Evolutionary conservation across 2,797 vertebrate genomes (phyloP).

Genomic region (Microcaecilia unicolor): DNA sequence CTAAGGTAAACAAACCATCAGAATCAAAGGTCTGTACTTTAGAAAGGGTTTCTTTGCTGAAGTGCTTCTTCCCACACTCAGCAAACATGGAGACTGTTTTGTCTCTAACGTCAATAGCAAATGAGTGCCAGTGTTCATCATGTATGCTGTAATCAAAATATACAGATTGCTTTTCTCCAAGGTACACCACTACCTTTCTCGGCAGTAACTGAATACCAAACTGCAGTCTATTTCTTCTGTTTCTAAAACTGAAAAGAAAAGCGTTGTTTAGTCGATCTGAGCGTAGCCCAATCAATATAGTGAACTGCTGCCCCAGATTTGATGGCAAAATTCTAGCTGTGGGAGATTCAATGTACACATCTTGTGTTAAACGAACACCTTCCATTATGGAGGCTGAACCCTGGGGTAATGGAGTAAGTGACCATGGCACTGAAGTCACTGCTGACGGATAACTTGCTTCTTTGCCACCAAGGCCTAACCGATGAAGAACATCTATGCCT

Average conservation of each 20-base stretch:
- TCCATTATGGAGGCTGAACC: conserved; percentile 48
- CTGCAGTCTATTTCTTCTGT: conserved; percentile 68
- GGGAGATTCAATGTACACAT: conserved; percentile 64
- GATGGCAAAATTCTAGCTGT: conserved; percentile 57
- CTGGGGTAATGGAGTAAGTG: conserved; percentile 44
- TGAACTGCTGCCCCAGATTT: conserved; percentile 67
- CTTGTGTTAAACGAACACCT: conserved; percentile 63
- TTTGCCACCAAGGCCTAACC: conserved; percentile 67
- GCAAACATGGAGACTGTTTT: conserved; percentile 70
- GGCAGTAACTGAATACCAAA: conserved; percentile 89
- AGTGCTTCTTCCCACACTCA: conserved; percentile 69
- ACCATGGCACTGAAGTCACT: conserved; percentile 30
- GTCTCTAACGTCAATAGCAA: conserved; percentile 67
- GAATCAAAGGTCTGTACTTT: conserved; percentile 56
- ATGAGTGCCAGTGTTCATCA: conserved; percentile 73
- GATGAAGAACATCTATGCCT: conserved; percentile 89
- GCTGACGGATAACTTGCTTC: conserved; percentile 43
- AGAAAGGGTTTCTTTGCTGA: conserved; percentile 58
- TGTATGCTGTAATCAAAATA: conserved; percentile 77
- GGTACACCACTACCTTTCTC: conserved; percentile 70
- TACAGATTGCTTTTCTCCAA: conserved; percentile 68
- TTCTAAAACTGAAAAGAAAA: conserved; percentile 87
- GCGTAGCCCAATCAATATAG: conserved; percentile 74
- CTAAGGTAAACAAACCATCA: conserved; percentile 72
- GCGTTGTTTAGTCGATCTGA: conserved; percentile 82